A percentile compares a stretch with the other conserved stretches of the same genome.
Evolutionary conservation across 2,888 invertebrate genomes (phyloP).

Genomic region (Meiosimyza platycephala): DNA sequence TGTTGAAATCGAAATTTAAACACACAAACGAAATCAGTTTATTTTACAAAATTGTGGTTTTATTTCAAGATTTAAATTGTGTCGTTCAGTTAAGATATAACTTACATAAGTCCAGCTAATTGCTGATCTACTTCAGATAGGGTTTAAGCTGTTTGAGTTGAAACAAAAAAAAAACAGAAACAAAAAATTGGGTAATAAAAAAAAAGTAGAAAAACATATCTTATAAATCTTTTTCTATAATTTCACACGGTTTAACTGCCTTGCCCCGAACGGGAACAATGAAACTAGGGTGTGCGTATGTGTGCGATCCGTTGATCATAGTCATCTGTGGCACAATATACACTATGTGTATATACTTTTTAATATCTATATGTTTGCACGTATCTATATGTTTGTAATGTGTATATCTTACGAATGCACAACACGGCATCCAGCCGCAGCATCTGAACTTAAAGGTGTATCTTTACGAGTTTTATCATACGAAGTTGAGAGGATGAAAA

Average conservation of each 20-base stretch:
- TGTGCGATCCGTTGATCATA: slow-evolving; percentile 7
- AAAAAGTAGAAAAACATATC: slow-evolving; percentile 23
- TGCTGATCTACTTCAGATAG: slow-evolving; percentile 26
- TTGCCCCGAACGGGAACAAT: slow-evolving; percentile 21
- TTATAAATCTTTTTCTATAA: slow-evolving; percentile 28
- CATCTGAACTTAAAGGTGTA: no score
- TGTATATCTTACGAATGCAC: no score
- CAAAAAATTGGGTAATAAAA: not conserved
- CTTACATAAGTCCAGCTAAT: slow-evolving; percentile 28
- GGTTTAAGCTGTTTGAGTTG: not conserved
- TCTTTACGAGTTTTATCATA: no score
- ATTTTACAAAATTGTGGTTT: no score
- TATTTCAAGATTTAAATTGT: no score
- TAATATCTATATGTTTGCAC: no score
- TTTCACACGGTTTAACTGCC: slow-evolving; percentile 30
- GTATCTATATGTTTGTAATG: no score
- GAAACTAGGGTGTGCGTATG: not conserved
- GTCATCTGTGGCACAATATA: no score
- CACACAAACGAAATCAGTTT: no score
- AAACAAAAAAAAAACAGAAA: slow-evolving; percentile 14
- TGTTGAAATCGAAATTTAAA: no score
- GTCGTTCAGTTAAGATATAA: not conserved
- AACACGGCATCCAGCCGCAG: no score
- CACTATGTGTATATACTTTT: no score
- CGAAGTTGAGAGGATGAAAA: slow-evolving; percentile 24